phyloP scores from a whole-genome alignment of 2,113 vertebrate species.

The Anolis sagrei region DNA sequence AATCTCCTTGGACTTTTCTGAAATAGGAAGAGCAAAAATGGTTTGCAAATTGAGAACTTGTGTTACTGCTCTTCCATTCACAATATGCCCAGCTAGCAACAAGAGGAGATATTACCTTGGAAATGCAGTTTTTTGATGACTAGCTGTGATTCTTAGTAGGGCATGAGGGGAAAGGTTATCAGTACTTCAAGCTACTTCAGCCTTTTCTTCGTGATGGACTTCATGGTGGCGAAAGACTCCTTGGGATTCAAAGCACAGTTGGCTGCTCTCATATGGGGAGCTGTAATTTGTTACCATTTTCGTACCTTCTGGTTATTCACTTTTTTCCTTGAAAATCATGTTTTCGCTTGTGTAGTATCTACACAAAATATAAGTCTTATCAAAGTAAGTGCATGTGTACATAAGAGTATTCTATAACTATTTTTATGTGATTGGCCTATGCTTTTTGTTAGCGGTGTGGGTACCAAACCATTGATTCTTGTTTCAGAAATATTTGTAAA shows the following conservation, averaged over 20 bases:
- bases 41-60: neutral
- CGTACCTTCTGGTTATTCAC: neutral
- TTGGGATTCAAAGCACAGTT: neutral
- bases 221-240: neutral
- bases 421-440: slow-evolving; percentile 24
- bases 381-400: slow-evolving; percentile 39
- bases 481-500: neutral
- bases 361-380: slow-evolving; percentile 68
- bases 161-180: neutral
- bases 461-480: slow-evolving; percentile 40
- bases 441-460: slow-evolving; percentile 45
- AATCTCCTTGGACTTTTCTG: neutral
- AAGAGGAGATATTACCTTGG: neutral
- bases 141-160: neutral
- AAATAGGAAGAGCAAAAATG: neutral
- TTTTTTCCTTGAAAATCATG: slow-evolving; percentile 57
- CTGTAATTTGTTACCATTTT: neutral
- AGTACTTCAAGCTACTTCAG: neutral
- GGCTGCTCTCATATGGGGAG: neutral
- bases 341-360: slow-evolving; percentile 76
- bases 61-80: neutral
- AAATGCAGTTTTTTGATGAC: neutral
- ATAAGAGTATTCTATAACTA: slow-evolving; percentile 59
- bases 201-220: neutral
- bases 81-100: neutral